Conservation (phyloP, 1,140 invertebrate genomes). For the Platorchestia sp. region DNA sequence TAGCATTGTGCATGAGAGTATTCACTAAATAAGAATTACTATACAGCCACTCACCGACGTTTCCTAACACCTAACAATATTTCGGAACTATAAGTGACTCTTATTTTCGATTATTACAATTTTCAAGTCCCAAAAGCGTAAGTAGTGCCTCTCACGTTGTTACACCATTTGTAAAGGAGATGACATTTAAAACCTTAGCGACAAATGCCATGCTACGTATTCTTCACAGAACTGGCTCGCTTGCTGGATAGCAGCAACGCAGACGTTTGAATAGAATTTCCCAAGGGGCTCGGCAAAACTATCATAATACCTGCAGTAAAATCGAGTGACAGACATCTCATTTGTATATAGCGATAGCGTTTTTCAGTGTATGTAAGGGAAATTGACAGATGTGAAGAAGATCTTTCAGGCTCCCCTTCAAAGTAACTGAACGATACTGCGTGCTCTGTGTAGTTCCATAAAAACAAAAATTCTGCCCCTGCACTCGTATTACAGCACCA, state of each 20-base stretch:
- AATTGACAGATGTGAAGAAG: not conserved
- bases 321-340: not conserved
- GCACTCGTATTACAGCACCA: not conserved
- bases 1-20: too few relatives aligned
- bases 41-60: not conserved
- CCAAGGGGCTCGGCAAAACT: not conserved
- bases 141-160: not conserved
- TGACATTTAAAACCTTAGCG: not conserved
- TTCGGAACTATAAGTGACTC: not conserved
- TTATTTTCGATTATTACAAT: not conserved
- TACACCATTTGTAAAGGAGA: not conserved
- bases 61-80: not conserved
- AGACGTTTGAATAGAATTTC: not conserved
- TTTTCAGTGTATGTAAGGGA: not conserved
- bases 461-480: not conserved
- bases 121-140: not conserved
- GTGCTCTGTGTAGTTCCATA: not conserved
- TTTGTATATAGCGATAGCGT: not conserved
- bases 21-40: not conserved
- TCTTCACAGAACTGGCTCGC: not conserved
- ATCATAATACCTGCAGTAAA: not conserved
- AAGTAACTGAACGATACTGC: not conserved
- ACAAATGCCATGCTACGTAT: not conserved
- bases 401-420: not conserved
- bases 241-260: not conserved